These are phyloP conservation scores for Phenganax stokvisi DNA, from an alignment of 92 coral and sea anemone genomes.

Conservation along the genomic window DNA sequence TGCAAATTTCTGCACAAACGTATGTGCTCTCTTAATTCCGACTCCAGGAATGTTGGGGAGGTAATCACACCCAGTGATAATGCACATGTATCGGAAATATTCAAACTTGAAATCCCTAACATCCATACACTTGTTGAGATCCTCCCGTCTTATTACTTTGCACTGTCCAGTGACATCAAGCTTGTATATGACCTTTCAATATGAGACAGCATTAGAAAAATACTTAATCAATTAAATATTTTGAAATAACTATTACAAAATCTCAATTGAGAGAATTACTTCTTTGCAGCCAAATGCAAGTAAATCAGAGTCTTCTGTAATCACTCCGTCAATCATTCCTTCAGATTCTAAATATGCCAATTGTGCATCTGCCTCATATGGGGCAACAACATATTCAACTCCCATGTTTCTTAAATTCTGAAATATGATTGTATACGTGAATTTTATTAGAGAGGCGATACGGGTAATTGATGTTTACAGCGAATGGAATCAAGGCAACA, in stretches of 20 bases:
- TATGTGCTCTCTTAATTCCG: constrained; percentile 38
- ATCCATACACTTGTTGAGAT: constrained; percentile 23
- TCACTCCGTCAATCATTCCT: constrained; percentile 33
- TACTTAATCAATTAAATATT: not conserved
- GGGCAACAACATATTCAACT: constrained; percentile 40
- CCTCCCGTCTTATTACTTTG: constrained; percentile 29
- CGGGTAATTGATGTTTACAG: no score
- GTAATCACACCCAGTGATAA: constrained; percentile 40
- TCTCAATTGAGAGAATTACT: constrained; percentile 14
- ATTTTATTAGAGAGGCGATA: not conserved
- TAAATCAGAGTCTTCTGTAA: constrained; percentile 47
- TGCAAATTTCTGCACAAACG: constrained; percentile 37
- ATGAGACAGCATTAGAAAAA: not conserved
- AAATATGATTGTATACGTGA: not conserved
- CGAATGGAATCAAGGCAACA: no score
- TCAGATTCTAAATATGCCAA: constrained; percentile 30
- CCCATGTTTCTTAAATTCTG: constrained; percentile 37
- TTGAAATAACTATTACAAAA: not conserved
- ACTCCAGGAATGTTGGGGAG: constrained; percentile 34
- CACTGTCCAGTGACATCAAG: constrained; percentile 33
- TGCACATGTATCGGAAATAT: constrained; percentile 40
- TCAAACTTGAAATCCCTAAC: constrained; percentile 26
- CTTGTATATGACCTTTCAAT: constrained; percentile 41
- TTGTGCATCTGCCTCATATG: constrained; percentile 48
- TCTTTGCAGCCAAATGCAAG: constrained; percentile 45